Percentiles rank a stretch among this genome's conserved stretches.
These are phyloP conservation scores for Darevskia mixta DNA, from an alignment of 2,797 vertebrate genomes.

Conservation along the genomic window DNA sequence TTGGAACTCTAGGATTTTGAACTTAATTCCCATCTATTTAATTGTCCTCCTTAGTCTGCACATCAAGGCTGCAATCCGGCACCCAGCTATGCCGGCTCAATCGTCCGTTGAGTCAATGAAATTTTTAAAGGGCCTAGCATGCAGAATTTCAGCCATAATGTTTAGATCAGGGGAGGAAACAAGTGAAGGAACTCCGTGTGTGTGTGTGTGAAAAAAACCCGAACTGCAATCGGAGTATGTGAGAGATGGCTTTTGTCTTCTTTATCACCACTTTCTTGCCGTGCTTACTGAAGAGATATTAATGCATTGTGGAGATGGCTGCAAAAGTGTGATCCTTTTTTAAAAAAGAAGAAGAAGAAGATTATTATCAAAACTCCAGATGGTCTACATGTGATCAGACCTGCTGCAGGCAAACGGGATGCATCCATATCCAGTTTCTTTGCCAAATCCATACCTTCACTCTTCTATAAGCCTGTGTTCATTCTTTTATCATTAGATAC, in stretches of 20 bases:
- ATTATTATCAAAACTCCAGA: slow-evolving; percentile 64
- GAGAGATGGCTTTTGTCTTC: slow-evolving; percentile 69
- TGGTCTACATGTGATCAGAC: slow-evolving; percentile 58
- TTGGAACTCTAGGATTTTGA: slow-evolving; percentile 59
- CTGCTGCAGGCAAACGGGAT: slow-evolving; percentile 69
- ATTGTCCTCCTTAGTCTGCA: slow-evolving; percentile 67
- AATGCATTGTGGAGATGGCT: slow-evolving; percentile 65
- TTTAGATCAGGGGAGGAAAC: slow-evolving; percentile 61
- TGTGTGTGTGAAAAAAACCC: slow-evolving; percentile 40
- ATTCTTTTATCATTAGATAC: slow-evolving; percentile 38
- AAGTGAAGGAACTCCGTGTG: slow-evolving; percentile 62
- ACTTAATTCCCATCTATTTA: slow-evolving; percentile 56
- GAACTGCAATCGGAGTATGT: slow-evolving; percentile 67
- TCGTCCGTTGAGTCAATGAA: not conserved
- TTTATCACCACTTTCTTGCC: slow-evolving; percentile 64
- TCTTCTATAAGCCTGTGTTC: slow-evolving; percentile 54
- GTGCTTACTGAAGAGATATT: slow-evolving; percentile 70
- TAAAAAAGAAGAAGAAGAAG: slow-evolving; percentile 26
- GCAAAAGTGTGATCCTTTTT: slow-evolving; percentile 53
- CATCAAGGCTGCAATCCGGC: not conserved
- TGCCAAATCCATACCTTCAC: slow-evolving; percentile 69
- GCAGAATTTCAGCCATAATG: slow-evolving; percentile 49
- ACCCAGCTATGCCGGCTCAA: not conserved
- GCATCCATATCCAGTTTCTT: slow-evolving; percentile 57
- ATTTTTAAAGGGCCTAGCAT: slow-evolving; percentile 12